Percentiles rank a stretch among this genome's conserved stretches.
Conservation (phyloP, 2,113 vertebrate species). For the Microcebus ravelobensis region DNA sequence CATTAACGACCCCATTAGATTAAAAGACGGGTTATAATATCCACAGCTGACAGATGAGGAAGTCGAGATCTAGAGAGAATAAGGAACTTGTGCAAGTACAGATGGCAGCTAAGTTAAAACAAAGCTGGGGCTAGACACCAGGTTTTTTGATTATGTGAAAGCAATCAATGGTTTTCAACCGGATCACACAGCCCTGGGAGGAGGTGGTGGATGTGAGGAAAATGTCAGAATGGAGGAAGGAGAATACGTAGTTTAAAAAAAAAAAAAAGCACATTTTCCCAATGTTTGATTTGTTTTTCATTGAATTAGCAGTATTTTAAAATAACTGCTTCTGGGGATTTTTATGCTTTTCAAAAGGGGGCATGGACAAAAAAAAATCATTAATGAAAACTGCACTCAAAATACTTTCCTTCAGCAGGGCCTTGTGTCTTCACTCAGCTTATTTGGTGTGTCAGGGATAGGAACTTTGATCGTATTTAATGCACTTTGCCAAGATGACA, state of each 20-base stretch:
- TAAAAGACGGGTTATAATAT: background rate
- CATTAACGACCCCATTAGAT: background rate
- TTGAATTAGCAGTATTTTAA: background rate
- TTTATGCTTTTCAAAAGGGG: background rate
- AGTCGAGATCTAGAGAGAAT: background rate
- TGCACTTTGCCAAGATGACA: background rate
- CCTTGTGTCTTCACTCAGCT: background rate
- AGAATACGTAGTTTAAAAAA: background rate
- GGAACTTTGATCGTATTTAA: background rate
- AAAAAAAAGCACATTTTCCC: background rate
- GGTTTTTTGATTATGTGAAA: background rate
- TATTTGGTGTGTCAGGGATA: background rate
- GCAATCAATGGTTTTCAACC: background rate
- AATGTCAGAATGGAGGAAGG: background rate
- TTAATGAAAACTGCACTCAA: background rate
- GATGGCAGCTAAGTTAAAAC: background rate
- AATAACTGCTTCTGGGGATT: background rate
- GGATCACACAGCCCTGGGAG: background rate
- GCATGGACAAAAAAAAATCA: background rate
- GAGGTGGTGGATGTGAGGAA: background rate
- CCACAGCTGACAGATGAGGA: background rate
- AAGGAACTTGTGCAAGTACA: background rate
- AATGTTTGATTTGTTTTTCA: slow-evolving; percentile 1
- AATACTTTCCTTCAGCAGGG: background rate
- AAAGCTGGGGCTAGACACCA: background rate